Conservation (phyloP, 2,888 invertebrate genomes). For the Thalpophila matura region DNA sequence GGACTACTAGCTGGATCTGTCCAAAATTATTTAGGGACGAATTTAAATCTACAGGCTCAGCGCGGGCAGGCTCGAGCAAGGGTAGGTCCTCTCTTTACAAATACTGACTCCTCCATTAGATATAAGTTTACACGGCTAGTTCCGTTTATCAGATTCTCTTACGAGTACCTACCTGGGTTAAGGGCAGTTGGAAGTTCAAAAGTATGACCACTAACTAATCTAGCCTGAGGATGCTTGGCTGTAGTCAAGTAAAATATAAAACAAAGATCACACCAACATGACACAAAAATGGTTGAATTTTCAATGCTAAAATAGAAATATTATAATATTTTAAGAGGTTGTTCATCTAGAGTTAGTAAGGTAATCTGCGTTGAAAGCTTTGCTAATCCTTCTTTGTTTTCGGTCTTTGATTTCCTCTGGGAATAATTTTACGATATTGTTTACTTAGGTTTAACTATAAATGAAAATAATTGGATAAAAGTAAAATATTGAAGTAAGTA, state of each 20-base stretch:
- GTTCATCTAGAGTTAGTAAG: background rate
- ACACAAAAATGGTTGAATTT: background rate
- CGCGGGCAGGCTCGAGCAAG: no score
- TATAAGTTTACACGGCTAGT: no score
- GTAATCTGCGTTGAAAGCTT: constrained; percentile 11
- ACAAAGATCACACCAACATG: background rate
- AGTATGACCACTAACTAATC: no score
- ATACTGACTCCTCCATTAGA: no score
- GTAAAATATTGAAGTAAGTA: background rate
- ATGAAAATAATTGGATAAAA: background rate
- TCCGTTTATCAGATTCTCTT: no score
- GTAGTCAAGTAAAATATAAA: background rate
- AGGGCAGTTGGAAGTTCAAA: no score
- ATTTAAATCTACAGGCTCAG: no score
- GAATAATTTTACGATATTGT: constrained; percentile 1
- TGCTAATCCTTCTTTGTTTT: background rate
- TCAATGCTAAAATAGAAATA: background rate
- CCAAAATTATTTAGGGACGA: no score
- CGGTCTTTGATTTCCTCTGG: constrained; percentile 25
- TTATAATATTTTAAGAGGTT: background rate
- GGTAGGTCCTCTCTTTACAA: no score
- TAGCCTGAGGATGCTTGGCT: no score
- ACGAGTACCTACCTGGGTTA: no score
- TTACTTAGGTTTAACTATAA: background rate
- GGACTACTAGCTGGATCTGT: no score